These are phyloP conservation scores for Nephrotoma guestfalica DNA, from an alignment of 2,888 invertebrate genomes.

Conservation along the genomic window DNA sequence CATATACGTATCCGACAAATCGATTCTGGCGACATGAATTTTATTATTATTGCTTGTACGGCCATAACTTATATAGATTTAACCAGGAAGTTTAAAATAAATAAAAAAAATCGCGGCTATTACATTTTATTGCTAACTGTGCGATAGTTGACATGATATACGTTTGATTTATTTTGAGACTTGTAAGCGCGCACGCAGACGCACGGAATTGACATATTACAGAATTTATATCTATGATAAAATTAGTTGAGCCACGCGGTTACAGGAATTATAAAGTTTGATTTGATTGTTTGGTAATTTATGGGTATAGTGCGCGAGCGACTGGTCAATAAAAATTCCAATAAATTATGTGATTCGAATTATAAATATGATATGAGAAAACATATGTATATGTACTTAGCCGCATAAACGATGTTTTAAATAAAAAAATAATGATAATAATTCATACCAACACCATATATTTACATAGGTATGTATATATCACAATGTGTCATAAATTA, in stretches of 20 bases:
- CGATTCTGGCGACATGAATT: background rate
- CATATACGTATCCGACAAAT: background rate
- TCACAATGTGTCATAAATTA: too few species aligned
- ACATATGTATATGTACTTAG: background rate
- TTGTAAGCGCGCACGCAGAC: background rate
- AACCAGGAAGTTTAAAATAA: background rate
- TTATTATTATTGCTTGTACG: background rate
- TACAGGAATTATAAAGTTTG: background rate
- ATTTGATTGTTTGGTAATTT: background rate
- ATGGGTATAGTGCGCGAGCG: background rate
- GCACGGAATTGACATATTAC: background rate
- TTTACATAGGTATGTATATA: background rate
- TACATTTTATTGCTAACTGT: background rate
- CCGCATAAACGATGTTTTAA: too few species aligned
- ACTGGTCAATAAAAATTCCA: background rate
- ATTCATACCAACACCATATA: background rate
- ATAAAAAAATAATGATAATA: background rate
- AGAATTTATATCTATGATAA: background rate
- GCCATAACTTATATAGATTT: background rate
- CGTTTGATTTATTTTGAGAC: background rate
- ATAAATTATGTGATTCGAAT: background rate
- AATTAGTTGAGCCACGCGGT: background rate
- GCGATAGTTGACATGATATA: background rate
- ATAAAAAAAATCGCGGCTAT: background rate
- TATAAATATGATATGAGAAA: background rate